Evolutionary conservation across 2,113 vertebrate species (phyloP).

Genomic region (Papio anubis): DNA sequence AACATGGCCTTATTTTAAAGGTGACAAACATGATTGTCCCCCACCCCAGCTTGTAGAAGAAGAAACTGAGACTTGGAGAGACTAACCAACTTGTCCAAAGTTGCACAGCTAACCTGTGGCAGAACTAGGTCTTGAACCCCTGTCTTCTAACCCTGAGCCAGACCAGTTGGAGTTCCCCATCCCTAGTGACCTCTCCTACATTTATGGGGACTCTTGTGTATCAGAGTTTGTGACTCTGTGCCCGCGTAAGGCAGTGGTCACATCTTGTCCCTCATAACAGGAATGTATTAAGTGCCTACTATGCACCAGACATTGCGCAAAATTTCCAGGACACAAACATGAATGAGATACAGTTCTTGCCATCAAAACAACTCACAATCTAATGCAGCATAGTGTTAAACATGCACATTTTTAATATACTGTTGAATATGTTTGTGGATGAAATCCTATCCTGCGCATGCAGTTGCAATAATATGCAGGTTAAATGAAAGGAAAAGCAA

Average conservation of each 20-base stretch:
- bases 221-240: background rate
- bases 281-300: background rate
- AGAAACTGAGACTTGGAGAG: background rate
- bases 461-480: background rate
- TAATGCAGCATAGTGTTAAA: background rate
- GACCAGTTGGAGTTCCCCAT: background rate
- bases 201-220: background rate
- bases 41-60: background rate
- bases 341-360: background rate
- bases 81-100: background rate
- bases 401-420: background rate
- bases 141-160: background rate
- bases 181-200: background rate
- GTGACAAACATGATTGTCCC: background rate
- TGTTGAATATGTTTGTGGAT: background rate
- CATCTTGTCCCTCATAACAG: background rate
- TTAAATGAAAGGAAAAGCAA: background rate
- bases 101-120: background rate
- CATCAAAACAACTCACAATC: background rate
- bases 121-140: background rate
- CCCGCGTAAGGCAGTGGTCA: accelerated
- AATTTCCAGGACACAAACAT: background rate
- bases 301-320: too few relatives aligned
- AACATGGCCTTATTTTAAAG: background rate
- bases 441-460: background rate